Evolutionary conservation across 1,140 invertebrate species (phyloP).

Genomic region (Whitmania pigra): DNA sequence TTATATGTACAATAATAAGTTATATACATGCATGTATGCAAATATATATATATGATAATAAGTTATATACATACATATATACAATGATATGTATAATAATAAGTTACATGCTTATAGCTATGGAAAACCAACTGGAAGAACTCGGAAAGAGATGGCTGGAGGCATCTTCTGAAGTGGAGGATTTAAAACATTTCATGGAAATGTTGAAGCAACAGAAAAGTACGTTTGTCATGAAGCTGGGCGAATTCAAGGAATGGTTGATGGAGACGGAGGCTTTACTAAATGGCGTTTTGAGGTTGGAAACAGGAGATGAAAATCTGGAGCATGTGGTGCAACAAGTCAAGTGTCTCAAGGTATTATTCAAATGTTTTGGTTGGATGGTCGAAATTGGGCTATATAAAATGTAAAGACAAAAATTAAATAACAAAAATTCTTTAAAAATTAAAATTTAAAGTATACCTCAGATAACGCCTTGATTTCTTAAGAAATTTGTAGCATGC

Average conservation of each 20-base stretch:
- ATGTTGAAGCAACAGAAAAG: not conserved
- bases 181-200: not conserved
- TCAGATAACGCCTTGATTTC: too few relatives aligned
- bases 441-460: too few relatives aligned
- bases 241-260: not conserved
- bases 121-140: constrained; percentile 1
- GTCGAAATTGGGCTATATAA: too few relatives aligned
- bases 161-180: not conserved
- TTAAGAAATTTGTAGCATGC: too few relatives aligned
- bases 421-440: too few relatives aligned
- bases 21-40: too few relatives aligned
- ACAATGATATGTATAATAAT: not conserved
- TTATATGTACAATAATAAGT: too few relatives aligned
- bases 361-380: too few relatives aligned
- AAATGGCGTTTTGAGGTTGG: not conserved
- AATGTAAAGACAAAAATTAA: too few relatives aligned
- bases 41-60: too few relatives aligned
- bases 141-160: constrained; percentile 3
- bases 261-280: not conserved
- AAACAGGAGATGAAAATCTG: not conserved
- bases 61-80: too few relatives aligned
- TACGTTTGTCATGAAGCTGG: not conserved
- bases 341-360: not conserved
- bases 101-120: not conserved
- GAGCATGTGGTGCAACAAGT: not conserved